Evolutionary conservation across 2,113 vertebrate genomes (phyloP).

Genomic region (Oceanodroma tethys): DNA sequence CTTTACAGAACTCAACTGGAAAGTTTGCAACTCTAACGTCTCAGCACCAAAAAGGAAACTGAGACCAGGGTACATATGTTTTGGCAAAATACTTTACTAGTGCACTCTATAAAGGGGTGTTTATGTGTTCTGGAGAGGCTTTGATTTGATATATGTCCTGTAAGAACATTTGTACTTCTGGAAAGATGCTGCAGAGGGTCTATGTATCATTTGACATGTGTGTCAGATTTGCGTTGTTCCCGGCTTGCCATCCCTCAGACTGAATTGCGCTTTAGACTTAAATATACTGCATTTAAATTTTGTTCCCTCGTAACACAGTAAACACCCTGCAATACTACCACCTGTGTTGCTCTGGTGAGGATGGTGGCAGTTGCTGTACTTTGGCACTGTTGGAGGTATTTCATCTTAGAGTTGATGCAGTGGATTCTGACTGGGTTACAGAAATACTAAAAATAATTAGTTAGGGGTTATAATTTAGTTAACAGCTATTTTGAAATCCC

Average conservation of each 20-base stretch:
- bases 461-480: not conserved
- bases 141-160: not conserved
- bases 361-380: not conserved
- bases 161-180: not conserved
- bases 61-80: fast-evolving
- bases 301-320: not conserved
- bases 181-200: not conserved
- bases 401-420: not conserved
- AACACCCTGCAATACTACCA: not conserved
- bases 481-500: not conserved
- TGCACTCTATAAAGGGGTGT: not conserved
- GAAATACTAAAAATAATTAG: not conserved
- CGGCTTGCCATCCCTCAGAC: not conserved
- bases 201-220: not conserved
- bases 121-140: not conserved
- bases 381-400: not conserved
- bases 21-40: not conserved
- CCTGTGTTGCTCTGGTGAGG: not conserved
- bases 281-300: not conserved
- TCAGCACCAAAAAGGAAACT: not conserved
- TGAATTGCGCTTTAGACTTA: not conserved
- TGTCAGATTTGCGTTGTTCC: not conserved
- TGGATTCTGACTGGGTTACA: not conserved
- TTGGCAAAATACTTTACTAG: not conserved
- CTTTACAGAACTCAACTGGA: not conserved